Conservation (phyloP, 2,888 invertebrate genomes). For the Spisula subtruncata region DNA sequence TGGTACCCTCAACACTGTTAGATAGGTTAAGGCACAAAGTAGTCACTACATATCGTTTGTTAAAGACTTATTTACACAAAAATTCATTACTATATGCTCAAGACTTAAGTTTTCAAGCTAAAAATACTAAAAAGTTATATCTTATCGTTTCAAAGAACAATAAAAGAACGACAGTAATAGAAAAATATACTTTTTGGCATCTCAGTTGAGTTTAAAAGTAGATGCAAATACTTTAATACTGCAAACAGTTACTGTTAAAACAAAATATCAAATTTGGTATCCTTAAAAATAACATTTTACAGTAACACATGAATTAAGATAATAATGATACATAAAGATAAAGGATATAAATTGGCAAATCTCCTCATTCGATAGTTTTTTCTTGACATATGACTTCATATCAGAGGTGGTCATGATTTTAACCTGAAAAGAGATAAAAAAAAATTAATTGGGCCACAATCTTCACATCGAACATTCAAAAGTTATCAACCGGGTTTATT, state of each 20-base stretch:
- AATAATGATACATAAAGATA: background rate
- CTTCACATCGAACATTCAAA: too few relatives aligned
- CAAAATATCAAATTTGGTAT: too few relatives aligned
- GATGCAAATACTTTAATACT: too few relatives aligned
- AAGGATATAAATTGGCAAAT: conserved; percentile 80
- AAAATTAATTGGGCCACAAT: background rate
- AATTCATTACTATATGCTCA: background rate
- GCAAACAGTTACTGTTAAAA: too few relatives aligned
- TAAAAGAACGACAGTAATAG: too few relatives aligned
- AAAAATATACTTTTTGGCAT: too few relatives aligned
- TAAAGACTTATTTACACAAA: background rate
- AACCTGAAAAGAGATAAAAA: background rate
- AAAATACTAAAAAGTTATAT: too few relatives aligned
- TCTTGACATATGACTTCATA: conserved; percentile 63
- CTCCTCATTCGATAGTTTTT: conserved; percentile 75
- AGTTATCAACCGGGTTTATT: too few relatives aligned
- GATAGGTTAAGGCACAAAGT: conserved; percentile 60
- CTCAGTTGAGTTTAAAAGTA: too few relatives aligned
- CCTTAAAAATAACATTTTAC: too few relatives aligned
- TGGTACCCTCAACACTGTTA: conserved; percentile 77
- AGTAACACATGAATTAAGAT: too few relatives aligned
- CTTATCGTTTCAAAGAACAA: too few relatives aligned
- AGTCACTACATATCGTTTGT: background rate
- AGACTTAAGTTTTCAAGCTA: background rate
- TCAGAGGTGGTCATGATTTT: background rate